Conservation (phyloP, 2,888 invertebrate species). For the Asteroscopus sphinx region DNA sequence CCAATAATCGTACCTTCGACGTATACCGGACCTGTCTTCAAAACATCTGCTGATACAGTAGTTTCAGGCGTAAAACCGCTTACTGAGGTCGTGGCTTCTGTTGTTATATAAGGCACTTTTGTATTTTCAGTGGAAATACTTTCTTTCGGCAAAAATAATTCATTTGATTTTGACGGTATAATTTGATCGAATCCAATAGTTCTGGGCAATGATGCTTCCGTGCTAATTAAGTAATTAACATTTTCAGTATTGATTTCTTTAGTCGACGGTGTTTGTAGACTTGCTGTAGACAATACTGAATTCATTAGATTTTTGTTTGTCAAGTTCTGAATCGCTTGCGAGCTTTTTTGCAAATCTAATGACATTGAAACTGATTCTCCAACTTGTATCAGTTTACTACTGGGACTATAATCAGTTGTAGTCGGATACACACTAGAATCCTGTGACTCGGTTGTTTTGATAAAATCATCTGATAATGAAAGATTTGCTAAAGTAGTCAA, state of each 20-base stretch:
- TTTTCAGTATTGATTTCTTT: slow-evolving; percentile 1
- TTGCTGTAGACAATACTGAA: neutral
- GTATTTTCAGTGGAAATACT: neutral
- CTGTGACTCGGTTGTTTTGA: slow-evolving; percentile 1
- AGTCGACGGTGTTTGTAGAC: neutral
- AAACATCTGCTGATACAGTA: neutral
- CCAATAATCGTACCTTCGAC: neutral
- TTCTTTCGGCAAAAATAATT: slow-evolving; percentile 2
- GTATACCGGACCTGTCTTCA: neutral
- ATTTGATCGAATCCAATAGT: neutral
- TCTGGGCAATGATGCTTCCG: neutral
- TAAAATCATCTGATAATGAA: slow-evolving; percentile 7
- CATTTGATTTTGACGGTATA: neutral
- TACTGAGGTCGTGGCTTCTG: neutral
- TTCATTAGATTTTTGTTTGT: neutral
- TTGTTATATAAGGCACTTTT: neutral
- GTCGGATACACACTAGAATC: neutral
- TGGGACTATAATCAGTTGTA: neutral
- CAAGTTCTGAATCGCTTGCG: neutral
- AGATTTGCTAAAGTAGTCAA: neutral
- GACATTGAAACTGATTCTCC: slow-evolving; percentile 1
- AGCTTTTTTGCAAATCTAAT: neutral
- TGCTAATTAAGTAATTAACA: neutral
- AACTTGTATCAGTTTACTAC: slow-evolving; percentile 7
- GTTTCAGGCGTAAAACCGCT: neutral